Percentiles rank a stretch among this genome's conserved stretches.
Conservation (phyloP, 2,888 invertebrate genomes). For the Nasonia oneida region DNA sequence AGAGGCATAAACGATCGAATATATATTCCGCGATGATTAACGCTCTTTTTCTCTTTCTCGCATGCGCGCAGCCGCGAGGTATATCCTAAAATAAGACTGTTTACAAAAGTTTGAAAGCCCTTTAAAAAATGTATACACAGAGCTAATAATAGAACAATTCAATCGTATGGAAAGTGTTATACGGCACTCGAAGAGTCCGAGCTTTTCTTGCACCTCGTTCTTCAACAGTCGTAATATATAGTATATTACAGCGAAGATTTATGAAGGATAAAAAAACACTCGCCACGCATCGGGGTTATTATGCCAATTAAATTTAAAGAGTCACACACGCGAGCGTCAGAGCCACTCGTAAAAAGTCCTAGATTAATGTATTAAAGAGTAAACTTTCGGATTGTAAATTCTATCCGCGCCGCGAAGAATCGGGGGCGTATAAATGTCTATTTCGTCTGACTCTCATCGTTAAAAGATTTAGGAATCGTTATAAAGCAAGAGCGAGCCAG, state of each 20-base stretch:
- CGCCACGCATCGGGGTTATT: background rate
- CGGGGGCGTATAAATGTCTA: too few relatives aligned
- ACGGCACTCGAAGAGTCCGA: background rate
- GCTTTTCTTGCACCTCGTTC: background rate
- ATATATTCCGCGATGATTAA: conserved; percentile 6
- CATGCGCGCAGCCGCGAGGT: background rate
- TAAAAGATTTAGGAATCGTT: background rate
- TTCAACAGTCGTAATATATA: background rate
- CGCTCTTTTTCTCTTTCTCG: background rate
- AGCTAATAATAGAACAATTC: conserved; percentile 44
- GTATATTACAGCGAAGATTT: conserved; percentile 12
- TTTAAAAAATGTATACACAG: conserved; percentile 41
- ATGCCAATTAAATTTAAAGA: conserved; percentile 4
- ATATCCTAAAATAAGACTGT: conserved; percentile 41
- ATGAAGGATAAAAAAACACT: background rate
- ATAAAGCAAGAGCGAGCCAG: background rate
- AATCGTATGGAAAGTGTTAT: conserved; percentile 11
- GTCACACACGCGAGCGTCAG: background rate
- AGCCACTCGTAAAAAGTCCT: background rate
- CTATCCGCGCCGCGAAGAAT: background rate
- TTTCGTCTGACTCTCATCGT: background rate
- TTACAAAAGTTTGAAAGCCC: conserved; percentile 37
- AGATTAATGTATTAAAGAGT: background rate
- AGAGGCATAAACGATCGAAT: background rate
- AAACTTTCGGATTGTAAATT: background rate